Base-by-base conservation (phyloP, 2,797 vertebrate genomes). In the Paedocypris micromegethes region DNA sequence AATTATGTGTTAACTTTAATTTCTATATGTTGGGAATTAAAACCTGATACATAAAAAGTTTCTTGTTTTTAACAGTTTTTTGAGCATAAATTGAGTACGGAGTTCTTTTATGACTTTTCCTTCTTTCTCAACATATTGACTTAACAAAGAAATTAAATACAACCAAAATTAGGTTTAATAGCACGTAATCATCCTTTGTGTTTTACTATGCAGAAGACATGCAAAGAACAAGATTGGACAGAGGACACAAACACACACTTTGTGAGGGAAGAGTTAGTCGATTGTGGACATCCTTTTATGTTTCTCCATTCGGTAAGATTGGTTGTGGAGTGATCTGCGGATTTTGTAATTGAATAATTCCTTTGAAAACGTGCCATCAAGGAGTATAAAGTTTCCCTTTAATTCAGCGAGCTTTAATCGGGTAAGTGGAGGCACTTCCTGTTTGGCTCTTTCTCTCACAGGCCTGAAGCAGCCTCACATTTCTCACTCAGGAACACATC, bases 321-420 rank as follows among this genome's bases (percentile, higher is more conserved):
- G 66, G 72, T 46, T 9, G 66, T 72, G 74, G 66, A 72, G 59
- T 75, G 79, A 79, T 83, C 77, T 82, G 75, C 68, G 78, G 77
- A 80, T 73, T 73, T 77, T 73, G 72, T 82, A 81, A 84, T 74
- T 82, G 71, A 83, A 82, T 83, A 83, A 85, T 81, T 83, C 70
- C 73, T 78, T 64, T 74, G 66, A 76, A 75, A 79, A 76, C 74
- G 68, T 74, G 76, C 67, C 74, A 80, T 82, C 72, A 77, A 72
- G 72, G 79, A 80, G 60, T 74, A 75, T 77, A 70, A 80, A 74
- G 68, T 82, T 81, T 76, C 79, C 68, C 63, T 78, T 63, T 82
- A 82, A 81, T 75, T 83, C 80, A 78, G 74, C 62, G 66, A 48
- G 49, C 66, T 72, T 66, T 69, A 72, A 67, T 72, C 58, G 59